These are phyloP conservation scores for Rousettus madagascariensis DNA, from an alignment of 2,797 vertebrate genomes.

Conservation along the genomic window DNA sequence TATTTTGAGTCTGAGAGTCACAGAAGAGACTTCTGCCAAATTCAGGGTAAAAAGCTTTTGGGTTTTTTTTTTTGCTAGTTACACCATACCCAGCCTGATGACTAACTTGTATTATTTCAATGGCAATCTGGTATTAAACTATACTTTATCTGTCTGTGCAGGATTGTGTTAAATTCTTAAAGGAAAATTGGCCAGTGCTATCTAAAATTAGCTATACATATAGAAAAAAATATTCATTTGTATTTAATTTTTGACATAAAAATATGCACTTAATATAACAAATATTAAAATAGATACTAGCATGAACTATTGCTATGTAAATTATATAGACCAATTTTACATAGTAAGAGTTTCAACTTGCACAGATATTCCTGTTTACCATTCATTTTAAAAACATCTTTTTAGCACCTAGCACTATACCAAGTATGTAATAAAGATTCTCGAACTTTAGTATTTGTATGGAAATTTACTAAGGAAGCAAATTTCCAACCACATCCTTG, in stretches of 20 bases:
- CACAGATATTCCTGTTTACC: not conserved
- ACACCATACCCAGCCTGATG: not conserved
- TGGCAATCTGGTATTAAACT: not conserved
- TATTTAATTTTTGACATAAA: not conserved
- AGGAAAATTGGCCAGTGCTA: not conserved
- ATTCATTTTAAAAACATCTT: not conserved
- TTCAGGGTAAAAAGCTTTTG: not conserved
- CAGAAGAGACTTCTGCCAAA: not conserved
- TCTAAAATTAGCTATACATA: not conserved
- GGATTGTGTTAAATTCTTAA: not conserved
- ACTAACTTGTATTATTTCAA: not conserved
- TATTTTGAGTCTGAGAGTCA: constrained; percentile 34
- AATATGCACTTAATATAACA: not conserved
- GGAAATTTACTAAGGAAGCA: not conserved
- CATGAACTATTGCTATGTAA: not conserved
- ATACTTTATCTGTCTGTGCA: not conserved
- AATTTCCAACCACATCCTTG: constrained; percentile 3
- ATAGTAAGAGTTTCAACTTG: not conserved
- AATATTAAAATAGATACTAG: not conserved
- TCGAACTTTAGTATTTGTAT: not conserved
- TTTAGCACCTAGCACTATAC: not conserved
- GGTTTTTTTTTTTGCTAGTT: not conserved
- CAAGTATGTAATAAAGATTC: not conserved
- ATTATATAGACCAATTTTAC: not conserved
- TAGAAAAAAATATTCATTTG: not conserved